Evolutionary conservation across 2,797 vertebrate species (phyloP).

Genomic region (Phalanger gymnotis): DNA sequence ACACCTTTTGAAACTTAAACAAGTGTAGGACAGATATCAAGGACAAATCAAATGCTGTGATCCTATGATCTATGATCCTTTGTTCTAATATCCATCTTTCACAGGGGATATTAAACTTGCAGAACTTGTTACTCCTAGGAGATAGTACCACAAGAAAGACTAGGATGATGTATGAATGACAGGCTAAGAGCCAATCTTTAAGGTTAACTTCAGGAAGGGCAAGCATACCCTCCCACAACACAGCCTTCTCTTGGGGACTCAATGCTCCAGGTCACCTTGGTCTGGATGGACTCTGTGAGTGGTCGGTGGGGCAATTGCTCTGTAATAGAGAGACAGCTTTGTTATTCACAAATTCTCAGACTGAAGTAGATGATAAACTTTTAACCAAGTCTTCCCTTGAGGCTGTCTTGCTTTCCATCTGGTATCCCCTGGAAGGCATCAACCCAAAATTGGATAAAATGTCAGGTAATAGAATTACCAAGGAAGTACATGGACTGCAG

Average conservation of each 20-base stretch:
- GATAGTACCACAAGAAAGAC: background rate
- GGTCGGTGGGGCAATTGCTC: background rate
- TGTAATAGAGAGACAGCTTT: background rate
- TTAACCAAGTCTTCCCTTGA: background rate
- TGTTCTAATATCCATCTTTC: background rate
- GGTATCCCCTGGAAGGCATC: conserved; percentile 19
- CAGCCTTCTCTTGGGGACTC: background rate
- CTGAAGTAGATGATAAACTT: background rate
- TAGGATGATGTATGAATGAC: background rate
- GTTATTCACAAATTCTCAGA: background rate
- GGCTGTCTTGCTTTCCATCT: conserved; percentile 34
- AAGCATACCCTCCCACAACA: background rate
- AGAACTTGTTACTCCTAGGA: background rate
- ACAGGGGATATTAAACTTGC: background rate
- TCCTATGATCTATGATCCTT: background rate
- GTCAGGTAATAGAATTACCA: conserved; percentile 60
- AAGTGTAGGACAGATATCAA: background rate
- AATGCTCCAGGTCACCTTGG: background rate
- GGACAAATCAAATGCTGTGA: background rate
- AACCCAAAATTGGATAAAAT: conserved; percentile 54
- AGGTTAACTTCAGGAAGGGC: background rate
- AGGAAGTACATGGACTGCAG: conserved; percentile 30
- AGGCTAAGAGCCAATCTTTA: background rate
- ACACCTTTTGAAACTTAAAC: background rate
- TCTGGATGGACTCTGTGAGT: background rate